phyloP scores from a whole-genome alignment of 2,888 invertebrate genomes.

The Argyresthia albistria region DNA sequence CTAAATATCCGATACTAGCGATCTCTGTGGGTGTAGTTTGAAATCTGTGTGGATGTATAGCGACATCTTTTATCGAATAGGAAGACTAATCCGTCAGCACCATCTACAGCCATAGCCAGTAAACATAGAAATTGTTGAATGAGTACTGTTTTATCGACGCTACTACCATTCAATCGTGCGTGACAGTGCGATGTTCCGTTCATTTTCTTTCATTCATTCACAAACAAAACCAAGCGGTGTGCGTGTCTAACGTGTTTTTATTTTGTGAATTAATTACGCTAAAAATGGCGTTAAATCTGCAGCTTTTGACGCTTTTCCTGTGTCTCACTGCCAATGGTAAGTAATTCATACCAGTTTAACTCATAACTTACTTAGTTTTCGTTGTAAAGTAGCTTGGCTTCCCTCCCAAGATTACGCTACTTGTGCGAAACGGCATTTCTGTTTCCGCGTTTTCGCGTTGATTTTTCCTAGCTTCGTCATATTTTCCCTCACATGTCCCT shows the following conservation, averaged over 20 bases:
- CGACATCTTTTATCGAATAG: too few species aligned
- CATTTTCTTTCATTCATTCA: constrained; percentile 2
- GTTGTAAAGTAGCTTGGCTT: neutral
- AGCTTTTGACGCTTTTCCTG: constrained; percentile 26
- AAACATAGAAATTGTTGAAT: too few species aligned
- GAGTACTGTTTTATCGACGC: too few species aligned
- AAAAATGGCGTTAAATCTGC: constrained; percentile 31
- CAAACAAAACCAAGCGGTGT: neutral
- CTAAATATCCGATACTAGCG: too few species aligned
- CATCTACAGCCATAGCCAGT: too few species aligned
- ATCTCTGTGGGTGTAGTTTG: too few species aligned
- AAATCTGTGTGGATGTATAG: too few species aligned
- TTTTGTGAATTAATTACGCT: constrained; percentile 7
- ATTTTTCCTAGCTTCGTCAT: too few species aligned
- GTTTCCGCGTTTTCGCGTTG: too few species aligned
- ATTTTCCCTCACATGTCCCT: too few species aligned
- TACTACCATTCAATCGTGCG: neutral
- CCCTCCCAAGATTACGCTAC: neutral
- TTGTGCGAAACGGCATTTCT: too few species aligned
- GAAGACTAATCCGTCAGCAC: too few species aligned
- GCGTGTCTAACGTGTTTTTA: neutral
- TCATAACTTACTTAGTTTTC: neutral
- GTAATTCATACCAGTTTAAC: constrained; percentile 14
- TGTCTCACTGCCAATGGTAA: constrained; percentile 33
- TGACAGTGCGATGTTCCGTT: neutral